Evolutionary conservation across 2,888 invertebrate species (phyloP).

Genomic region (Nemurella pictetii): DNA sequence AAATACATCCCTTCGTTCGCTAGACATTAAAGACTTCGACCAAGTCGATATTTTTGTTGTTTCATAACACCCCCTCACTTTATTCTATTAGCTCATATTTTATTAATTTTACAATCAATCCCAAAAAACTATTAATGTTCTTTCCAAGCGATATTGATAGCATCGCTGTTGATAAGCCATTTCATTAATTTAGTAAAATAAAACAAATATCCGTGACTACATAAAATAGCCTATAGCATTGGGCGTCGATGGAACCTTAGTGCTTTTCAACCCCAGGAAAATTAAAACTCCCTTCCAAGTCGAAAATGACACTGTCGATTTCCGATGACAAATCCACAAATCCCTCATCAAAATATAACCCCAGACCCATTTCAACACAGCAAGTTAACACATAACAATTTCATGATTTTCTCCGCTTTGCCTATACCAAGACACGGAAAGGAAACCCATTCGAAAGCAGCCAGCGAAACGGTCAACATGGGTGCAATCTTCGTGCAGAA

Average conservation of each 20-base stretch:
- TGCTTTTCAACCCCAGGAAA: not conserved
- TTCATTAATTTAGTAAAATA: not conserved
- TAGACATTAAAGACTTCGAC: not conserved
- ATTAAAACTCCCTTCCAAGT: not conserved
- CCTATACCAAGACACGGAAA: not conserved
- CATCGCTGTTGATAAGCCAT: not conserved
- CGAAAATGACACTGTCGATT: not conserved
- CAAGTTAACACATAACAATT: not conserved
- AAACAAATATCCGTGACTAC: not conserved
- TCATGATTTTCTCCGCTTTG: not conserved
- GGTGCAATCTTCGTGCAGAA: too few species aligned
- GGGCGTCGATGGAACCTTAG: not conserved
- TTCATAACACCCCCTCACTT: not conserved
- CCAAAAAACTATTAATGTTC: not conserved
- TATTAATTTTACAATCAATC: not conserved
- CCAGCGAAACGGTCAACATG: not conserved
- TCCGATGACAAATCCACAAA: not conserved
- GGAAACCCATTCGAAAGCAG: not conserved
- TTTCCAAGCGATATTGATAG: not conserved
- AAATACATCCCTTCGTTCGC: not conserved
- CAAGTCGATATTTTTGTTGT: too few species aligned
- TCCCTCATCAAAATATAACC: not conserved
- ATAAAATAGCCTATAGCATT: not conserved
- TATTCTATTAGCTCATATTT: too few species aligned
- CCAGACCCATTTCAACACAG: too few species aligned